These are phyloP conservation scores for Drosophila mimica DNA, from an alignment of 2,888 invertebrate genomes.

Conservation along the genomic window DNA sequence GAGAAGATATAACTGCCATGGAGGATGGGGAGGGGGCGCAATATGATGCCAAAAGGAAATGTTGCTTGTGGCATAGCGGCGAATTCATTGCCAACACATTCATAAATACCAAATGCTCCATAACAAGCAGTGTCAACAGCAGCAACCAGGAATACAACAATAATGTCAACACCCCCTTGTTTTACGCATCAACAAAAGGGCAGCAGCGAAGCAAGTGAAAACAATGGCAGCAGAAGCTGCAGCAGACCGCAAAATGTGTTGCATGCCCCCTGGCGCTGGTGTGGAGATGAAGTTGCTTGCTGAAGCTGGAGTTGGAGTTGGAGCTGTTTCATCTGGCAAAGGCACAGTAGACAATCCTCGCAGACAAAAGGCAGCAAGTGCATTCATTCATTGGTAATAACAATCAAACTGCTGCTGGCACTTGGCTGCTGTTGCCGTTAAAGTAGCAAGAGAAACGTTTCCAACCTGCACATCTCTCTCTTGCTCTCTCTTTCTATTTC, in stretches of 20 bases:
- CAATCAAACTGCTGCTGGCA: conserved; percentile 77
- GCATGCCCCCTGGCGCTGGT: conserved; percentile 64
- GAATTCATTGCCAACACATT: conserved; percentile 79
- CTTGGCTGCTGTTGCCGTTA: conserved; percentile 40
- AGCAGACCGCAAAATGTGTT: conserved; percentile 76
- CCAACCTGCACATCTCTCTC: conserved; percentile 2
- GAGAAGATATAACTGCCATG: conserved; percentile 24
- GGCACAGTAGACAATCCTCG: conserved; percentile 48
- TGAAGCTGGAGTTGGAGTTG: conserved; percentile 31
- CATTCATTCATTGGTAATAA: conserved; percentile 81
- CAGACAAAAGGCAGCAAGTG: conserved; percentile 72
- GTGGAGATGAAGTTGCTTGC: conserved; percentile 14
- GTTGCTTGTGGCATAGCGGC: conserved; percentile 62
- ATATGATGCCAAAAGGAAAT: conserved; percentile 70
- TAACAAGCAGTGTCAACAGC: conserved; percentile 25
- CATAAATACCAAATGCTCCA: conserved; percentile 53
- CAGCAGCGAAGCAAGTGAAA: conserved; percentile 51
- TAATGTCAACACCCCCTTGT: conserved; percentile 64
- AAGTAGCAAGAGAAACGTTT: conserved; percentile 3
- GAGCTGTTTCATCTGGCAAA: conserved; percentile 19
- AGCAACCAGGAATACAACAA: conserved; percentile 48
- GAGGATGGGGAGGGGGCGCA: conserved; percentile 24
- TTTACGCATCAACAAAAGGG: conserved; percentile 62
- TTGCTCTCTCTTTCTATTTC: not conserved
- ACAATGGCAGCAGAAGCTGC: conserved; percentile 67